phyloP scores from a whole-genome alignment of 2,888 invertebrate genomes.

The Plusia festucae region DNA sequence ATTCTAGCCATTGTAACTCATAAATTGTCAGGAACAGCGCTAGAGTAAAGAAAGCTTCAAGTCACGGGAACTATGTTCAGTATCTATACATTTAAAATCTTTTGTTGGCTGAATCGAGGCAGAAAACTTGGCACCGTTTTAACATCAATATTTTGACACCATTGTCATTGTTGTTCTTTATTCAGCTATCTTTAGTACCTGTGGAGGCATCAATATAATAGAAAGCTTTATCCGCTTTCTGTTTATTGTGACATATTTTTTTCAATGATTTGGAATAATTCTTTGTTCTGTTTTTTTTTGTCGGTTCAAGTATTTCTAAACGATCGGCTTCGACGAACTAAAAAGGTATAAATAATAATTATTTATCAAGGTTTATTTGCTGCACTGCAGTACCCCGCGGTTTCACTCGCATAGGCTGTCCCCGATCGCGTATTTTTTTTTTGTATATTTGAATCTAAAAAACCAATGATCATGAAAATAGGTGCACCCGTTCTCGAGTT shows the following conservation, averaged over 20 bases:
- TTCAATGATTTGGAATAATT: too few species aligned
- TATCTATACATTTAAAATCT: constrained; percentile 13
- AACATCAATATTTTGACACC: constrained; percentile 38
- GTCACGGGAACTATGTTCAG: constrained; percentile 16
- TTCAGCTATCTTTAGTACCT: constrained; percentile 13
- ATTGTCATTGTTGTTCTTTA: constrained; percentile 14
- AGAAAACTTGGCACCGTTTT: constrained; percentile 42
- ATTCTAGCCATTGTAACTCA: constrained; percentile 31
- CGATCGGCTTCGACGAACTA: too few species aligned
- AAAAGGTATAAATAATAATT: too few species aligned
- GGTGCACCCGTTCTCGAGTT: too few species aligned
- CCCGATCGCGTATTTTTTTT: too few species aligned
- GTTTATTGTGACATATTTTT: background rate
- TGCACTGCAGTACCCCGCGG: too few species aligned
- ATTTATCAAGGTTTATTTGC: too few species aligned
- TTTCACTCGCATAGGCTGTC: too few species aligned
- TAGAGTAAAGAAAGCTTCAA: background rate
- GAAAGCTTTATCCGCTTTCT: background rate
- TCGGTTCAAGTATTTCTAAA: too few species aligned
- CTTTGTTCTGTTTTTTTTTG: too few species aligned
- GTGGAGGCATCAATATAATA: background rate
- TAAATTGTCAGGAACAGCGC: constrained; percentile 15
- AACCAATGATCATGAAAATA: too few species aligned
- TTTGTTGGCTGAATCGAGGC: constrained; percentile 18
- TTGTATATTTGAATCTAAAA: too few species aligned